Conservation (phyloP, 2,888 invertebrate species). For the Pristionchus exspectatus region DNA sequence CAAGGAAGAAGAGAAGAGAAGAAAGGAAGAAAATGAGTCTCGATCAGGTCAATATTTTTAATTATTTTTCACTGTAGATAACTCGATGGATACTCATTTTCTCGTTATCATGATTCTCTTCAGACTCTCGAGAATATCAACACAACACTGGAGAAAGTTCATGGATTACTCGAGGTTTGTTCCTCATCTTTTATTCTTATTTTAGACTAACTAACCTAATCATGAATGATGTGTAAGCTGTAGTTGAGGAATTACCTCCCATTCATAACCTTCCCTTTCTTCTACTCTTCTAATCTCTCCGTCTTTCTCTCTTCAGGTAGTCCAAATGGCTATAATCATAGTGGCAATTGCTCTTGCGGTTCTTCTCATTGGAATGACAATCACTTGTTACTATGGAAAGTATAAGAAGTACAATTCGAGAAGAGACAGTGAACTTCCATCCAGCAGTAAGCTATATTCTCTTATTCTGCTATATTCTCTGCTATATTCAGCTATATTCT, state of each 20-base stretch:
- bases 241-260: no score
- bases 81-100: not conserved
- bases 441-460: not conserved
- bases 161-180: constrained; percentile 47
- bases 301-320: constrained; percentile 33
- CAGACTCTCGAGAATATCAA: constrained; percentile 48
- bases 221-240: no score
- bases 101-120: not conserved
- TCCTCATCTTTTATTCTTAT: not conserved
- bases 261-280: not conserved
- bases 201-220: no score
- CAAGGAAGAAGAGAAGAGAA: not conserved
- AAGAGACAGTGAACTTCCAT: not conserved
- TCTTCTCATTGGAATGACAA: constrained; percentile 55
- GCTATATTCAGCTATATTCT: no score
- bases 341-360: constrained; percentile 52
- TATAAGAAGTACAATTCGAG: constrained; percentile 56
- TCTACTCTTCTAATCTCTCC: not conserved
- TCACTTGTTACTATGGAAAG: constrained; percentile 55
- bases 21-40: constrained; percentile 50
- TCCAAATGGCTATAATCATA: constrained; percentile 53
- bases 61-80: not conserved
- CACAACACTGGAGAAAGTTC: constrained; percentile 1
- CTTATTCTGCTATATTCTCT: no score
- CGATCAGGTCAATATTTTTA: constrained; percentile 21